A percentile compares a stretch with the other conserved stretches of the same genome.
Evolutionary conservation across 2,113 vertebrate species (phyloP).

Genomic region (Caloenas nicobarica): DNA sequence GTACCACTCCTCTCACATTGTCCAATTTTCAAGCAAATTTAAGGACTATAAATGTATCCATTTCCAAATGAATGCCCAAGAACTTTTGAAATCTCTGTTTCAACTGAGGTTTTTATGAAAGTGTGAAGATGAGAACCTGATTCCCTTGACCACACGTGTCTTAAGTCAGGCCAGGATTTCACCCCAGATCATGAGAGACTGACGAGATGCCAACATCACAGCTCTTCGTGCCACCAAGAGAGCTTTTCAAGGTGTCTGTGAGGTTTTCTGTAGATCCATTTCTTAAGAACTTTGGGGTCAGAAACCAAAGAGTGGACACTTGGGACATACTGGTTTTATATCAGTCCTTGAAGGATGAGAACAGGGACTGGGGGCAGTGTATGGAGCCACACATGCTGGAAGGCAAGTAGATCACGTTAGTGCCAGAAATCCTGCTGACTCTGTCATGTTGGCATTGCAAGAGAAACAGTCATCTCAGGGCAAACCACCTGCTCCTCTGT

Average conservation of each 20-base stretch:
- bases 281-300: background rate
- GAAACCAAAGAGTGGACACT: background rate
- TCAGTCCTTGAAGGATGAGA: background rate
- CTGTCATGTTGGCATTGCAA: background rate
- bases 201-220: background rate
- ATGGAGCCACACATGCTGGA: background rate
- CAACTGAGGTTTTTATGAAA: background rate
- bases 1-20: background rate
- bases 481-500: background rate
- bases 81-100: background rate
- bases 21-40: background rate
- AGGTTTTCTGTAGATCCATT: background rate
- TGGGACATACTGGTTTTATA: background rate
- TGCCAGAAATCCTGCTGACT: conserved; percentile 4
- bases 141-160: background rate
- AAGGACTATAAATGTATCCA: background rate
- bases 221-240: background rate
- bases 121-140: background rate
- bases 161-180: background rate
- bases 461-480: background rate
- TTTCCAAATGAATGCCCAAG: background rate
- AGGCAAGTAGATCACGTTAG: background rate
- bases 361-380: background rate
- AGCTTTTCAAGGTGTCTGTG: background rate
- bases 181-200: background rate